Evolutionary conservation across 2,888 invertebrate species (phyloP), one percentile per base, ranked within the genome.

Genomic region (Abrostola triplasia): DNA sequence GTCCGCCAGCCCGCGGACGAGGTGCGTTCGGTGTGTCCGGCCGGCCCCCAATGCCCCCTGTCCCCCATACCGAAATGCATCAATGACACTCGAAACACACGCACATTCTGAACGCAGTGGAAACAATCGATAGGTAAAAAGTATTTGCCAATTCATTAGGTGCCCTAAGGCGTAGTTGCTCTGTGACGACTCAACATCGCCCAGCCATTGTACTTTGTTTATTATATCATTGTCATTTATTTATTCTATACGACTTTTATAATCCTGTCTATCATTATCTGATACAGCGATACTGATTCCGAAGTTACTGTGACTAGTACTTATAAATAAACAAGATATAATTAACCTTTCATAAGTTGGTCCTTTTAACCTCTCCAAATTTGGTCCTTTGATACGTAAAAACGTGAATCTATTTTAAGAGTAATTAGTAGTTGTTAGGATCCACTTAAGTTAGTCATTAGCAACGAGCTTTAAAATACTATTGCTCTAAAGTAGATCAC

Each of bases 61-160:
- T 87, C 92, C 79, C 71, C 90, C 93, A 93, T 84, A 90, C 92
- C 92, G 90, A 93, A 92, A 92, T 94, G 94, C 94, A 94, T 94
- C 94, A 93, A 93, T 93, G 93, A 92, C 92, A 94, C 91, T 91
- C 85, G 85, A 89, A 90, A 92, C 90, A 92, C 91, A 90, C 93
- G 92, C 93, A 92, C 92, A 92, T 90, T 90, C 88, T 86, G 87
- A 87, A 86, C 88, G 86, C 85, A 82, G 83, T 84, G 88, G 85
- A 87, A 86, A 86, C 86, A 89, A 90, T 89, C 89, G 87, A 90
- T 90, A 87, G 78, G 57, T 70, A 84, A 89, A 90, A 90, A 84
- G 79, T 83, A 71, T 80, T 83, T 80, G 75, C 67, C 69, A 67
- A 65, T 77, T 70, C 59, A 71, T 77, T 77, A 69, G 58, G 36